phyloP scores from a whole-genome alignment of 2,797 vertebrate species.

The Chrosomus eos region DNA sequence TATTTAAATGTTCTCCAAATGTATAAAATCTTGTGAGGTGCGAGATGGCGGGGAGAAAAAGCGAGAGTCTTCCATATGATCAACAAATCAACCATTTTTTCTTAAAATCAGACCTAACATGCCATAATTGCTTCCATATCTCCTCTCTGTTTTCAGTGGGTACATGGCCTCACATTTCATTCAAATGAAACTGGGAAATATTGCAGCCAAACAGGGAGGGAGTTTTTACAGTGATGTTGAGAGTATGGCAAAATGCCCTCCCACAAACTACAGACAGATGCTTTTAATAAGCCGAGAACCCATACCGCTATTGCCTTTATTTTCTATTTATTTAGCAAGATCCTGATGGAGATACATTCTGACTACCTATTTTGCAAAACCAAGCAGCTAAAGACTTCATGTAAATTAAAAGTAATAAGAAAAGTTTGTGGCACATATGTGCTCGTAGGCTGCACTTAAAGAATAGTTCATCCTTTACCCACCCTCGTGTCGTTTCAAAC shows the following conservation, averaged over 20 bases:
- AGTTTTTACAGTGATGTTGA: constrained; percentile 54
- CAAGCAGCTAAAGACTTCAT: constrained; percentile 39
- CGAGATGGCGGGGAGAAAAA: constrained; percentile 27
- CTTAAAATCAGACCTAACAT: constrained; percentile 44
- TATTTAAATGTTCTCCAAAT: constrained; percentile 33
- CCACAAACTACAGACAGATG: constrained; percentile 63
- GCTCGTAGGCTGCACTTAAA: constrained; percentile 15
- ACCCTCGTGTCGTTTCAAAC: background rate
- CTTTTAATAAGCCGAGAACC: constrained; percentile 58
- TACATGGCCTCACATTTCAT: constrained; percentile 51
- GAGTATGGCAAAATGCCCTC: constrained; percentile 56
- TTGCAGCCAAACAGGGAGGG: constrained; percentile 41
- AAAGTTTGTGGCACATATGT: constrained; percentile 46
- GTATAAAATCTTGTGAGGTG: constrained; percentile 28
- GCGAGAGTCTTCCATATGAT: background rate
- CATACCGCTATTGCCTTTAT: constrained; percentile 53
- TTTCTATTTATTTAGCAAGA: constrained; percentile 52
- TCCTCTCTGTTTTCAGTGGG: constrained; percentile 39
- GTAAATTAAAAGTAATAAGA: constrained; percentile 47
- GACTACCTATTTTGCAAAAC: constrained; percentile 43
- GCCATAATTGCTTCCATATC: constrained; percentile 59
- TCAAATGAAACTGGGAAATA: constrained; percentile 57
- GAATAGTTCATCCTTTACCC: background rate
- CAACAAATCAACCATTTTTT: constrained; percentile 45
- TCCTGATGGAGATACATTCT: constrained; percentile 57